These are phyloP conservation scores for Corydoras sp. DNA, from an alignment of 2,113 vertebrate species.

Conservation along the genomic window DNA sequence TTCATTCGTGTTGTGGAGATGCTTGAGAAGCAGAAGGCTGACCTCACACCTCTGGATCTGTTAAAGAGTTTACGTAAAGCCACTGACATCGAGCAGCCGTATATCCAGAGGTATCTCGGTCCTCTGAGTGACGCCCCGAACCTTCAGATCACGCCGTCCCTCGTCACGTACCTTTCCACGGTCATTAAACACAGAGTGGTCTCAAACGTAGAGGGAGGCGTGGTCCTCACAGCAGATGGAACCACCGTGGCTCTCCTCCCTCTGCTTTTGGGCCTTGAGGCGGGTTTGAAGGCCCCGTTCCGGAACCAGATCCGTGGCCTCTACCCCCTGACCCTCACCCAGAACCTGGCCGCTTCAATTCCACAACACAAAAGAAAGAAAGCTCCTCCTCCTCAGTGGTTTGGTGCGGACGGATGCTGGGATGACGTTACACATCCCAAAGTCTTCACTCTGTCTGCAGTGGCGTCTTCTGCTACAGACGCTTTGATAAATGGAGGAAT, in stretches of 20 bases:
- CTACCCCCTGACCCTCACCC: constrained; percentile 60
- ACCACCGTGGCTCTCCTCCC: constrained; percentile 72
- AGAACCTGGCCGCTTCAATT: constrained; percentile 57
- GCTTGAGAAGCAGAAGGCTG: constrained; percentile 50
- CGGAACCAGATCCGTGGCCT: constrained; percentile 29
- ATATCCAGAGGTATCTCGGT: constrained; percentile 52
- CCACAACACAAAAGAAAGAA: constrained; percentile 39
- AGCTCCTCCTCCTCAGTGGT: fast-evolving
- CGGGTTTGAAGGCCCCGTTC: constrained; percentile 50
- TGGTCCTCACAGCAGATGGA: constrained; percentile 74
- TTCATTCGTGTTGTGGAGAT: constrained; percentile 62
- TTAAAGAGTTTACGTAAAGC: constrained; percentile 40
- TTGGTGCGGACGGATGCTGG: constrained; percentile 79
- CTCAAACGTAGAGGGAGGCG: constrained; percentile 54
- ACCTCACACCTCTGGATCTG: constrained; percentile 24
- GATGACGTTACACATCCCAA: constrained; percentile 60
- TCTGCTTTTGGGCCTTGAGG: constrained; percentile 70
- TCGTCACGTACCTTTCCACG: constrained; percentile 45
- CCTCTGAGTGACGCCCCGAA: neutral
- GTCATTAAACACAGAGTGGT: constrained; percentile 46
- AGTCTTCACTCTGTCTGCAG: constrained; percentile 64
- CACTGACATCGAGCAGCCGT: constrained; percentile 31
- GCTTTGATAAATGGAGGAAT: constrained; percentile 77
- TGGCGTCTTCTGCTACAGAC: constrained; percentile 52
- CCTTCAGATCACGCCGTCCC: constrained; percentile 31